phyloP scores from a whole-genome alignment of 1,140 invertebrate genomes.

The Homarus americanus region DNA sequence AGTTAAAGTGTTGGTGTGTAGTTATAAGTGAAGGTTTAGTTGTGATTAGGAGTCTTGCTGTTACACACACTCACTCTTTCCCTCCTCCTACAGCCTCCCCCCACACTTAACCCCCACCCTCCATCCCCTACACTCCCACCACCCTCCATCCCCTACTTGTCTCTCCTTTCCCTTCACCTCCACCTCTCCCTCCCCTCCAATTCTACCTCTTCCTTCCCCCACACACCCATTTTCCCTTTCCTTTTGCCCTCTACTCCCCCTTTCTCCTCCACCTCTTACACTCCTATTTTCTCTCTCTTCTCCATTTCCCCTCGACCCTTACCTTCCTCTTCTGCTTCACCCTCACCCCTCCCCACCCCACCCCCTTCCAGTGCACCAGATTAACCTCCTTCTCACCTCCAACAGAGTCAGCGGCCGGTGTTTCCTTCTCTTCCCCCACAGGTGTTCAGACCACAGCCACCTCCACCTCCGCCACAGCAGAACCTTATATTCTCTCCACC shows the following conservation, averaged over 20 bases:
- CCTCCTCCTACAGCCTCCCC: too few species aligned
- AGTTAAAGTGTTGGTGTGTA: too few species aligned
- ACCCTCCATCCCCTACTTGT: too few species aligned
- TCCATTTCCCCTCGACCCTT: background rate
- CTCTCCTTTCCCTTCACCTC: too few species aligned
- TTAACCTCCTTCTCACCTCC: background rate
- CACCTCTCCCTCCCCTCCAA: too few species aligned
- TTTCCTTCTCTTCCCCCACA: background rate
- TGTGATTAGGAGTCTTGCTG: background rate
- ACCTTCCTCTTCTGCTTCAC: too few species aligned
- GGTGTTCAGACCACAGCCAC: constrained; percentile 16
- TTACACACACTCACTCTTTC: constrained; percentile 24
- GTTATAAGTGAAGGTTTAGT: too few species aligned
- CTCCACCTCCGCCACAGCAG: background rate
- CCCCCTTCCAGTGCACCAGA: too few species aligned
- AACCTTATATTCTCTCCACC: background rate
- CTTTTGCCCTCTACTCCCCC: background rate
- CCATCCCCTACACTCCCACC: too few species aligned
- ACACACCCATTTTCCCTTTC: background rate
- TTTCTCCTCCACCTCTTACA: background rate
- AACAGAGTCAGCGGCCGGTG: constrained; percentile 25
- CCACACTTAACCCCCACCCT: too few species aligned
- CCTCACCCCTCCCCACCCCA: too few species aligned
- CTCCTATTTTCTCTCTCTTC: background rate
- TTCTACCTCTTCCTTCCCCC: constrained; percentile 29